Evolutionary conservation across 2,113 vertebrate species (phyloP).

Genomic region (Notothenia coriiceps): DNA sequence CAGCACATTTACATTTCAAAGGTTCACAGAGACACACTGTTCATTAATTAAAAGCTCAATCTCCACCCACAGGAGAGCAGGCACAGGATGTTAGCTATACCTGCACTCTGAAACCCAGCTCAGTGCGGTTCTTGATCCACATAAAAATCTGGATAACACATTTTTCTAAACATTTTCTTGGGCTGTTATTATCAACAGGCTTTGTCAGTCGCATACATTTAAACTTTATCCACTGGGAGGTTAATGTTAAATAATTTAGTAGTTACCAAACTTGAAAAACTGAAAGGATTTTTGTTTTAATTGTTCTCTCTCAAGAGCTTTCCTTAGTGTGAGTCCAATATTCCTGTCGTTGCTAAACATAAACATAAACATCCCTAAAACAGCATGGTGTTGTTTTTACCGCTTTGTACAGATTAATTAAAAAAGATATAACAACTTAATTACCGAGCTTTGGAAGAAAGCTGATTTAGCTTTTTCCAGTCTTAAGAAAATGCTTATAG

Average conservation of each 20-base stretch:
- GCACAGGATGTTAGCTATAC: slow-evolving; percentile 43
- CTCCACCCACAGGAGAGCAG: slow-evolving; percentile 59
- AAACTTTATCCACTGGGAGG: neutral
- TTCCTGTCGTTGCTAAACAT: neutral
- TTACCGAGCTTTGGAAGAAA: neutral
- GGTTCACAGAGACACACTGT: slow-evolving; percentile 51
- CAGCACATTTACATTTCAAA: slow-evolving; percentile 79
- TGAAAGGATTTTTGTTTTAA: neutral
- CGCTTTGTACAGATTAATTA: neutral
- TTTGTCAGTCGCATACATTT: neutral
- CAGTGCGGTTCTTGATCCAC: neutral
- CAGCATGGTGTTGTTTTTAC: no score
- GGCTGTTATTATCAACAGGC: neutral
- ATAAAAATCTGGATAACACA: no score
- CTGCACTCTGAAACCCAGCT: slow-evolving; percentile 33
- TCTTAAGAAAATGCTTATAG: neutral
- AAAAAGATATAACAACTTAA: neutral
- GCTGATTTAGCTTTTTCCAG: neutral
- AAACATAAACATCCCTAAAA: no score
- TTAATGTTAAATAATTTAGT: neutral
- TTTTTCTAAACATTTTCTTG: neutral
- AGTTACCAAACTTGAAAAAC: neutral
- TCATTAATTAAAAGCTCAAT: slow-evolving; percentile 72
- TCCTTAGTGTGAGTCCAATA: neutral
- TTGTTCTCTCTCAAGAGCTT: neutral